Percentiles rank a stretch among this genome's conserved stretches.
These are phyloP conservation scores for Paragorgia papillata DNA, from an alignment of 92 coral and sea anemone genomes.

Conservation along the genomic window DNA sequence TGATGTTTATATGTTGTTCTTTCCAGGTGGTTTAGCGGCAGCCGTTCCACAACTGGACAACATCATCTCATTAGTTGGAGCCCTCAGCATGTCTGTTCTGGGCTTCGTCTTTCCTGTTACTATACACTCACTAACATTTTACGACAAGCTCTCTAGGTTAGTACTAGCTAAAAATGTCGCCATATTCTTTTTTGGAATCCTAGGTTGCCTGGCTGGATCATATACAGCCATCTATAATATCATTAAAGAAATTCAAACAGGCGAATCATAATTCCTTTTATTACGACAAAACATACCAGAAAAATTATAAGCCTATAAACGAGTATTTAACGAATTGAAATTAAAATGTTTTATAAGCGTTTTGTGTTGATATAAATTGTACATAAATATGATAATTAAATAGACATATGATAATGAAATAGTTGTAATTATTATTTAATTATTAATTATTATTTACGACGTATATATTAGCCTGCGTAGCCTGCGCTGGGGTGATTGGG, in stretches of 20 bases:
- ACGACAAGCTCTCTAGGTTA: constrained; percentile 51
- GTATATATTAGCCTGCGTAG: no score
- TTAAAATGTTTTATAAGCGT: no score
- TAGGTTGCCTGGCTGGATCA: constrained; percentile 74
- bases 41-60: constrained; percentile 85
- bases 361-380: no score
- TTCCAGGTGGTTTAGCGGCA: constrained; percentile 74
- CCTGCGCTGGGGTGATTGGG: no score
- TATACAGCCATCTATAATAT: constrained; percentile 71
- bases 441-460: no score
- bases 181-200: constrained; percentile 68
- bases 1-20: constrained; percentile 4
- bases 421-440: no score
- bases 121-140: constrained; percentile 70
- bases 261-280: neutral
- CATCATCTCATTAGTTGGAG: constrained; percentile 89
- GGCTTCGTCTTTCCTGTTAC: constrained; percentile 84
- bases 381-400: no score
- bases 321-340: no score
- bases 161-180: constrained; percentile 67
- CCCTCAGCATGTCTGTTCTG: constrained; percentile 73
- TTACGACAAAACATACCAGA: no score
- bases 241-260: neutral
- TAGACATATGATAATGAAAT: no score
- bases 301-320: no score